Conservation (phyloP, 2,797 vertebrate species). For the Manis crassicaudata region DNA sequence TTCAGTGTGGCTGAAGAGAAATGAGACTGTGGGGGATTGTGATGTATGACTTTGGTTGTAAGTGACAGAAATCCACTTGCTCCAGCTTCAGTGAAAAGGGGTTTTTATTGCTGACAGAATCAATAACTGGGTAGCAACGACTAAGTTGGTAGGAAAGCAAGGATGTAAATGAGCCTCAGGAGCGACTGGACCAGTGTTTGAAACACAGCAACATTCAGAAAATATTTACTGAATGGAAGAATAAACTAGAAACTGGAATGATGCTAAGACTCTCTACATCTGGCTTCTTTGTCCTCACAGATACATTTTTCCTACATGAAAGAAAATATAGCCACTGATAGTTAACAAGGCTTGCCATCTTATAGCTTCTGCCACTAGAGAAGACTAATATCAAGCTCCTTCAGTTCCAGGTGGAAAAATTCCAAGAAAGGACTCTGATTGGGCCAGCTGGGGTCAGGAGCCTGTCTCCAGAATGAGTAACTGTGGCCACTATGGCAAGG, state of each 20-base stretch:
- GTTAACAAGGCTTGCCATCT: neutral
- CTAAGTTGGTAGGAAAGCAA: neutral
- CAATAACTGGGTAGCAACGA: neutral
- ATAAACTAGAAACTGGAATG: neutral
- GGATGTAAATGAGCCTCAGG: neutral
- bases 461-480: neutral
- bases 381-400: neutral
- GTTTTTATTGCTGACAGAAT: neutral
- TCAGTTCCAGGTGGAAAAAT: neutral
- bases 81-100: neutral
- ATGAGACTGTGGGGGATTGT: neutral
- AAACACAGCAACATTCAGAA: neutral
- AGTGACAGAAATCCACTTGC: neutral
- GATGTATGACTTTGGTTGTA: neutral
- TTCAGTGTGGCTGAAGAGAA: neutral
- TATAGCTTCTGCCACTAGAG: neutral
- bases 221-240: neutral
- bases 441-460: neutral
- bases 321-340: neutral
- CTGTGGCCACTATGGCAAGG: neutral
- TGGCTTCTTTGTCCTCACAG: neutral
- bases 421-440: neutral
- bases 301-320: neutral
- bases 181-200: neutral
- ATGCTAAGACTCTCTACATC: neutral